Percentiles rank a stretch among this genome's conserved stretches.
Conservation (phyloP, 1,140 invertebrate genomes). For the Tenebrio molitor region DNA sequence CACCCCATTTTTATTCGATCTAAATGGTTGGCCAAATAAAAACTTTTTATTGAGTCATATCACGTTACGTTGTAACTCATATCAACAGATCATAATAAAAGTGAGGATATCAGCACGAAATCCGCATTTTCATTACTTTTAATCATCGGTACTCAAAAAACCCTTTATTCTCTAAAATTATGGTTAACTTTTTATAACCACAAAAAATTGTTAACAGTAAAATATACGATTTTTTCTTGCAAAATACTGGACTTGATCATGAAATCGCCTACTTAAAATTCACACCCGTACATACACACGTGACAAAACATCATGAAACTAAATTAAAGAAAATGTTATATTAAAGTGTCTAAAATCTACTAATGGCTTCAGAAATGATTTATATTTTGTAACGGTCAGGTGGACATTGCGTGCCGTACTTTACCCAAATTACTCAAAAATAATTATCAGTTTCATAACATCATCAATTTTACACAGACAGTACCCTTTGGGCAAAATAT, state of each 20-base stretch:
- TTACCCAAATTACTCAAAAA: not conserved
- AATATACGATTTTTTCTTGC: constrained; percentile 4
- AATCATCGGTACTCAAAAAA: constrained; percentile 11
- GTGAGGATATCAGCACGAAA: constrained; percentile 13
- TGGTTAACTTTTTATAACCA: constrained; percentile 13
- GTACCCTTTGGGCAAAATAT: no score
- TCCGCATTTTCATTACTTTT: constrained; percentile 13
- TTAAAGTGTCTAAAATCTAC: constrained; percentile 7
- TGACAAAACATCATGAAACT: constrained; percentile 20
- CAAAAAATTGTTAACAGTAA: not conserved
- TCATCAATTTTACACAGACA: no score
- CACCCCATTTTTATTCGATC: not conserved
- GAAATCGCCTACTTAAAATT: constrained; percentile 14
- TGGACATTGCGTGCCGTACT: not conserved
- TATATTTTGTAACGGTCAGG: not conserved
- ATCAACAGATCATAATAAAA: constrained; percentile 34
- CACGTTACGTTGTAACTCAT: constrained; percentile 24
- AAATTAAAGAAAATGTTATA: constrained; percentile 15
- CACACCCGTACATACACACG: not conserved
- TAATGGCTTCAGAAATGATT: constrained; percentile 7
- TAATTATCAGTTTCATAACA: not conserved
- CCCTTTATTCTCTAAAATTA: not conserved
- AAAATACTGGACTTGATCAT: constrained; percentile 4
- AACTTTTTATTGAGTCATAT: constrained; percentile 24
- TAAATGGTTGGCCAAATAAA: not conserved